These are phyloP conservation scores for Polyergus mexicanus DNA, from an alignment of 1,140 invertebrate species.

Conservation along the genomic window DNA sequence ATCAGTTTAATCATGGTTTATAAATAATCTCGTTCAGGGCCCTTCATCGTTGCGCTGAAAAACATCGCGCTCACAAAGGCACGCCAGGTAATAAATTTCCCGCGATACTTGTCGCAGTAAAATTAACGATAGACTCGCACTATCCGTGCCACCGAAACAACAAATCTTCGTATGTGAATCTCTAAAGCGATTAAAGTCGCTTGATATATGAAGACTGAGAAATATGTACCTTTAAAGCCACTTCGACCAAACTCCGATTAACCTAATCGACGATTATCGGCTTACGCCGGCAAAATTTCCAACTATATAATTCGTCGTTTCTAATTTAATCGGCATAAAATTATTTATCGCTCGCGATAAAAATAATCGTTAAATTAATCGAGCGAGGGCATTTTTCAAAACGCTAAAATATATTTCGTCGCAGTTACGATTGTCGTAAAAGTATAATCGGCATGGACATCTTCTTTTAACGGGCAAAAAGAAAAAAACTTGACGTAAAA, in stretches of 20 bases:
- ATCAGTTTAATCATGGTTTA: conserved; percentile 43
- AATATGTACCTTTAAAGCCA: conserved; percentile 28
- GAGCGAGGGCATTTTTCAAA: background rate
- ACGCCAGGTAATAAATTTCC: conserved; percentile 46
- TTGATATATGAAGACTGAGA: conserved; percentile 48
- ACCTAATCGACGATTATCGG: too few species aligned
- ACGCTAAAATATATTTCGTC: background rate
- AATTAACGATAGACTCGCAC: conserved; percentile 46
- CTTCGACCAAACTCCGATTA: too few species aligned
- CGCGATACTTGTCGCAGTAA: conserved; percentile 28
- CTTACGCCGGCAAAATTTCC: too few species aligned
- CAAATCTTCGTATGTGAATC: conserved; percentile 56
- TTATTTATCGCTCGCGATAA: background rate
- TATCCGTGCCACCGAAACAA: conserved; percentile 48
- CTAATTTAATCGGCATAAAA: too few species aligned
- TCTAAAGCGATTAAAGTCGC: conserved; percentile 28
- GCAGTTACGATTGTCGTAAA: background rate
- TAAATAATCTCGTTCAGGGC: conserved; percentile 19
- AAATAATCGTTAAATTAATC: conserved; percentile 15
- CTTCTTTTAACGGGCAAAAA: background rate
- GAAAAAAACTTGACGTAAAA: background rate
- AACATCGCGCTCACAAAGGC: conserved; percentile 37
- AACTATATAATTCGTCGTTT: too few species aligned
- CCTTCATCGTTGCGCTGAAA: conserved; percentile 35
- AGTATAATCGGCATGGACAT: background rate